Conservation (phyloP, 1,140 invertebrate species). For the Samia ricini region DNA sequence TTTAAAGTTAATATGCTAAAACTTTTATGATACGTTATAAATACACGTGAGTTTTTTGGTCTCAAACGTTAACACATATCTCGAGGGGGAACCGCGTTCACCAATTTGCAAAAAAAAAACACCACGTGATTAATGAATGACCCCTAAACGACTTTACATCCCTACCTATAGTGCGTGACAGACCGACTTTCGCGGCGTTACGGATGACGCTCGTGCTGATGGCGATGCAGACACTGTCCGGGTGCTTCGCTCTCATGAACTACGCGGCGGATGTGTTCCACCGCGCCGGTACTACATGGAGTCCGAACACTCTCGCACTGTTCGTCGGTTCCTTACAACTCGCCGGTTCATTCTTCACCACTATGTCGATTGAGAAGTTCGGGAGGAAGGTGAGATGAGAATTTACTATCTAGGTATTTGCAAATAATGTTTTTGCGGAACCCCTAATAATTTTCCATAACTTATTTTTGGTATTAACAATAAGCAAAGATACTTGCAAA, state of each 20-base stretch:
- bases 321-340: conserved; percentile 37
- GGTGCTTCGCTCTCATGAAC: conserved; percentile 49
- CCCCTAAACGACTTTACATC: too few species aligned
- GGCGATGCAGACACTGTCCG: conserved; percentile 43
- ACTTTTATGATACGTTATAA: too few species aligned
- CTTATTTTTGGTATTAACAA: too few species aligned
- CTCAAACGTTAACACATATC: too few species aligned
- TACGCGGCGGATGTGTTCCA: conserved; percentile 40
- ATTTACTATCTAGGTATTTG: not conserved
- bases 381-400: conserved; percentile 35
- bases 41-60: too few species aligned
- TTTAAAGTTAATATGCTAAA: too few species aligned
- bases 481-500: too few species aligned
- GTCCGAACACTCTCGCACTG: conserved; percentile 36
- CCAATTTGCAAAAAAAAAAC: too few species aligned
- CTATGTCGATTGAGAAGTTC: conserved; percentile 41
- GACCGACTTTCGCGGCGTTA: conserved; percentile 30
- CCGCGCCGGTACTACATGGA: conserved; percentile 33
- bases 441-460: too few species aligned
- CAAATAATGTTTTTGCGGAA: not conserved
- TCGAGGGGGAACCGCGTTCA: too few species aligned
- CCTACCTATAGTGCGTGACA: conserved; percentile 35
- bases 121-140: too few species aligned
- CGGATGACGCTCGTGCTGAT: conserved; percentile 39
- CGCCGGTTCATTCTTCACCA: conserved; percentile 41